Evolutionary conservation across 2,888 invertebrate species (phyloP).

Genomic region (Drosophila longiperda): DNA sequence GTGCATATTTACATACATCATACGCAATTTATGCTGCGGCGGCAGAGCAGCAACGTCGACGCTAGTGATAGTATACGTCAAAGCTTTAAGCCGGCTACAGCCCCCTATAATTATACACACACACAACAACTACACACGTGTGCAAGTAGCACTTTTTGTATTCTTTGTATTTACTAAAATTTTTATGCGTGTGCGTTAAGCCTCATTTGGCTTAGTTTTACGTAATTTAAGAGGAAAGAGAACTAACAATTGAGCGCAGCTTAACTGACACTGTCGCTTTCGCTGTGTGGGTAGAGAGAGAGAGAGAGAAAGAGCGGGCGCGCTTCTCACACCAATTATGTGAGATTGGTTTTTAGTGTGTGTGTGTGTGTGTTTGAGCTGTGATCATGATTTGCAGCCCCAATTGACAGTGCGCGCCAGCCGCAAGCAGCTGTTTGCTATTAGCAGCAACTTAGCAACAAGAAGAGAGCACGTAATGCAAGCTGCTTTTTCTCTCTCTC

Average conservation of each 20-base stretch:
- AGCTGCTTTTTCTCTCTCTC: not conserved
- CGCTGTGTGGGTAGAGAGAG: constrained; percentile 21
- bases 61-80: constrained; percentile 37
- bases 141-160: constrained; percentile 41
- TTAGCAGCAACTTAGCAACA: constrained; percentile 23
- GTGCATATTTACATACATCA: constrained; percentile 55
- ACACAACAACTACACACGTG: constrained; percentile 42
- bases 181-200: constrained; percentile 54
- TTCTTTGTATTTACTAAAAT: constrained; percentile 36
- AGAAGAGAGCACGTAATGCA: constrained; percentile 11
- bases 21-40: constrained; percentile 65
- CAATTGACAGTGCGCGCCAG: constrained; percentile 22
- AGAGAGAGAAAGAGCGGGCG: constrained; percentile 1
- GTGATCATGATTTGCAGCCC: constrained; percentile 56
- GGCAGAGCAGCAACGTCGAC: constrained; percentile 15
- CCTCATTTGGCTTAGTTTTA: constrained; percentile 77
- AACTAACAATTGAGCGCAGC: constrained; percentile 45
- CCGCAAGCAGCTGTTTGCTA: constrained; percentile 68
- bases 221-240: constrained; percentile 57
- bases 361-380: constrained; percentile 16
- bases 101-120: not conserved
- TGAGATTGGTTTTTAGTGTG: constrained; percentile 8
- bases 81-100: constrained; percentile 38
- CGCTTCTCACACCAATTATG: constrained; percentile 8
- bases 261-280: constrained; percentile 44